Evolutionary conservation across 2,113 vertebrate species (phyloP), one percentile per base, ranked within the genome.

Genomic region (Eolophus roseicapilla): DNA sequence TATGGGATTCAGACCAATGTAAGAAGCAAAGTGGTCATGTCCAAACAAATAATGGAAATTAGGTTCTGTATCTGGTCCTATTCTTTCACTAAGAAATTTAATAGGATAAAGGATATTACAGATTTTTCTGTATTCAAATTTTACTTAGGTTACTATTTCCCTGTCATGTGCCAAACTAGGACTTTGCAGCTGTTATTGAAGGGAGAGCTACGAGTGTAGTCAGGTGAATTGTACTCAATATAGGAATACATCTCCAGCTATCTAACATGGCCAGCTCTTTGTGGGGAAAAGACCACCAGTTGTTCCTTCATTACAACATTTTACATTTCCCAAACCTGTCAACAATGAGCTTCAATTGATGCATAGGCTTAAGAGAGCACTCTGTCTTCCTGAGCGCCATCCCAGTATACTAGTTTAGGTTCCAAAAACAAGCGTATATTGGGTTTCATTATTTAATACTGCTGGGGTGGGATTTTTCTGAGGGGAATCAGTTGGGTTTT

Each of bases 401-500:
- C 9, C 8, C 17, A 60, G 39, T 64, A 76, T 13, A 2, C 7
- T 44, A 17, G 17, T 27, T 31, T 50, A 41, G 8, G 8, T 65
- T 77, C 9, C n/a, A 88, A 86, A 82, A 74, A 0, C 1, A 57
- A 64, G 13, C 2, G 0, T 7, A 23, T 7, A 15, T 5, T 57
- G 21, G 16, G 63, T 71, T 77, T 93, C 9, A 13, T 63, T 86
- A 35, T 57, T 86, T 78, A 52, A 41, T 52, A 1, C 1, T 33
- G 2, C n/a, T 88, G 35, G 3, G 3, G 12, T 33, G 10, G 3
- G 33, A 59, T 1, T 16, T 28, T 47, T 63, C 9, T 11, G 17
- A 5, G 1, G 5, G 29, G 7, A 18, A 7, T 55, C 35, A 2
- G 3, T 18, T 33, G 2, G 4, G 0, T 8, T 75, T 44, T 44